Evolutionary conservation across 1,140 invertebrate species (phyloP).

Genomic region (Orius laevigatus): DNA sequence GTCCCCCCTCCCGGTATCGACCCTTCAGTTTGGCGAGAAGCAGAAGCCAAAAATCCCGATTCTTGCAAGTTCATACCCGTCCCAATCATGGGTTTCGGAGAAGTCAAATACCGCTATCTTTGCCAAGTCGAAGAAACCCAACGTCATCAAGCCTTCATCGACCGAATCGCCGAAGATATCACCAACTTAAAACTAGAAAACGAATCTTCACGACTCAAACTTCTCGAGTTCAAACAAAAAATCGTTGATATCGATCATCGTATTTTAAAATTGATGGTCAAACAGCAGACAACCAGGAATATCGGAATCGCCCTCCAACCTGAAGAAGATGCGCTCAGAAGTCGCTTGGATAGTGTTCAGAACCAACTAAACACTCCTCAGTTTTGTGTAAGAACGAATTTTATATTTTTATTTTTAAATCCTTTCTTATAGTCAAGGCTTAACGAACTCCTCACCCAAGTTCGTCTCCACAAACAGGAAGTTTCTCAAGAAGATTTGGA

Average conservation of each 20-base stretch:
- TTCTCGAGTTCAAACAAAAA: constrained; percentile 57
- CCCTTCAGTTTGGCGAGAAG: constrained; percentile 69
- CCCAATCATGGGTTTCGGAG: constrained; percentile 77
- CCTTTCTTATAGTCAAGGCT: constrained; percentile 48
- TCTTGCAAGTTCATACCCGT: constrained; percentile 75
- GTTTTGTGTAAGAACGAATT: constrained; percentile 57
- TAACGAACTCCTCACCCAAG: constrained; percentile 76
- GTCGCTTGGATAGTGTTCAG: constrained; percentile 69
- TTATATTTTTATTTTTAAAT: constrained; percentile 16
- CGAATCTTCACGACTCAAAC: constrained; percentile 46
- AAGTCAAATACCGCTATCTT: constrained; percentile 67
- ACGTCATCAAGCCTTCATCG: constrained; percentile 57
- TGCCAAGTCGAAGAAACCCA: constrained; percentile 65
- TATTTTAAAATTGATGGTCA: constrained; percentile 65
- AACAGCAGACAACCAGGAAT: constrained; percentile 73
- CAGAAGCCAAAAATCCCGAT: constrained; percentile 84
- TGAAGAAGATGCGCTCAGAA: constrained; percentile 74
- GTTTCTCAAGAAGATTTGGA: constrained; percentile 25
- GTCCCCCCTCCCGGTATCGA: constrained; percentile 73
- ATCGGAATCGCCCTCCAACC: constrained; percentile 67
- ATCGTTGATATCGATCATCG: constrained; percentile 59
- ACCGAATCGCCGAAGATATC: constrained; percentile 58
- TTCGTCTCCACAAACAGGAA: constrained; percentile 56
- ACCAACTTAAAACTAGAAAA: constrained; percentile 54
- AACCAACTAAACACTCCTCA: constrained; percentile 76